These are phyloP conservation scores for Prosapia bicincta DNA, from an alignment of 2,888 invertebrate genomes.

Conservation along the genomic window DNA sequence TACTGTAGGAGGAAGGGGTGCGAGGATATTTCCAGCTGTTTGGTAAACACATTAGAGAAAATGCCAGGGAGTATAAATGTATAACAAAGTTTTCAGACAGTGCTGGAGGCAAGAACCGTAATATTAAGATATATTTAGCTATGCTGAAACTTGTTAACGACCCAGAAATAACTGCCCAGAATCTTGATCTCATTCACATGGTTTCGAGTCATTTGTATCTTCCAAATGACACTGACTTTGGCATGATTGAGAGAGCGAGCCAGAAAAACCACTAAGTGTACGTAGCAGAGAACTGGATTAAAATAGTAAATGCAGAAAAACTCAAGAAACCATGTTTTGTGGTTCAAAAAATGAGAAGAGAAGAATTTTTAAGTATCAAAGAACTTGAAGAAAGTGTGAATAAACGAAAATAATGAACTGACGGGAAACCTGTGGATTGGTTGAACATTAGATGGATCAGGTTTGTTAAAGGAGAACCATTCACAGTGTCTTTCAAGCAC, in stretches of 20 bases:
- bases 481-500: no score
- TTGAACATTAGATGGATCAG: conserved; percentile 10
- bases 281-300: conserved; percentile 9
- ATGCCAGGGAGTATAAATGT: conserved; percentile 14
- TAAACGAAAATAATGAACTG: conserved; percentile 15
- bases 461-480: no score
- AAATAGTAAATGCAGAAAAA: conserved; percentile 18
- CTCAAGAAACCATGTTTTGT: conserved; percentile 15
- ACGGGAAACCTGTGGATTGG: neutral
- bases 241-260: conserved; percentile 16
- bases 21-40: conserved; percentile 14
- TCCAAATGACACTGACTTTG: conserved; percentile 23
- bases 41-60: conserved; percentile 21
- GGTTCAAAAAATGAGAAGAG: conserved; percentile 10
- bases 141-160: conserved; percentile 3
- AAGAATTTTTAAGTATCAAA: conserved; percentile 22
- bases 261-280: conserved; percentile 5
- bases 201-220: conserved; percentile 5
- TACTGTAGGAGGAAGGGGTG: conserved; percentile 33
- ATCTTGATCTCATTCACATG: conserved; percentile 13
- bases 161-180: neutral
- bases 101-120: conserved; percentile 22
- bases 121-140: no score
- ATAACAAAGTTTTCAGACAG: conserved; percentile 22
- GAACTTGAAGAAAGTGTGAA: conserved; percentile 3